Conservation (phyloP, 2,113 vertebrate genomes). For the Odontophorus gujanensis region DNA sequence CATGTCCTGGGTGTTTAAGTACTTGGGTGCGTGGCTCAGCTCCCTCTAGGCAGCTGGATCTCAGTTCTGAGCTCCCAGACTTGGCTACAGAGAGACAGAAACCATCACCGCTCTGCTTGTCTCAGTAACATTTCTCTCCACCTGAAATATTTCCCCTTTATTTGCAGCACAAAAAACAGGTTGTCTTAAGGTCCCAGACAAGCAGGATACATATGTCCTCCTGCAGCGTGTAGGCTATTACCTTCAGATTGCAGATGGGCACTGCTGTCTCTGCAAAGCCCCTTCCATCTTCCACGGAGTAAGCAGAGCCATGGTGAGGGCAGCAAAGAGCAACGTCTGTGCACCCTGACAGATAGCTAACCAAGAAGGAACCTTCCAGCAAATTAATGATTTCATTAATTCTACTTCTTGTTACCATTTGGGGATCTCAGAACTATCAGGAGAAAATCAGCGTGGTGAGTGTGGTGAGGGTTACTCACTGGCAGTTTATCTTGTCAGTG, state of each 20-base stretch:
- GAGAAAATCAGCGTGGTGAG: background rate
- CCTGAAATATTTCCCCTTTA: slow-evolving; percentile 34
- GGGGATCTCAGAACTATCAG: background rate
- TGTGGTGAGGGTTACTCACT: background rate
- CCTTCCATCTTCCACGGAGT: background rate
- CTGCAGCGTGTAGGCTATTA: background rate
- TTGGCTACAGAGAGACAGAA: slow-evolving; percentile 8
- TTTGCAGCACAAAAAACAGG: slow-evolving; percentile 15
- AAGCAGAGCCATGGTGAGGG: background rate
- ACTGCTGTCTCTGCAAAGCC: slow-evolving; percentile 13
- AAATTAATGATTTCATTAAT: background rate
- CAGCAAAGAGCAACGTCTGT: background rate
- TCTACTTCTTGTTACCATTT: background rate
- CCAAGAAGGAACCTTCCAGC: background rate
- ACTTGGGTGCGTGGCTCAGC: background rate
- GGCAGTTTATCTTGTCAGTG: background rate
- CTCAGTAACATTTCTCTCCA: background rate
- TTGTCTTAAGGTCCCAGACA: slow-evolving; percentile 12
- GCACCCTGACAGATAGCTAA: background rate
- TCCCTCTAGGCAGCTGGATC: slow-evolving; percentile 33
- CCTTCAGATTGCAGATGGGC: background rate
- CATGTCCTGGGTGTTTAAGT: slow-evolving; percentile 17
- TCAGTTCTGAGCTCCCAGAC: slow-evolving; percentile 42
- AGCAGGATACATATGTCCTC: background rate
- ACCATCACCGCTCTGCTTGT: slow-evolving; percentile 4